Evolutionary conservation across 2,113 vertebrate species (phyloP).

Genomic region (Oncorhynchus nerka): DNA sequence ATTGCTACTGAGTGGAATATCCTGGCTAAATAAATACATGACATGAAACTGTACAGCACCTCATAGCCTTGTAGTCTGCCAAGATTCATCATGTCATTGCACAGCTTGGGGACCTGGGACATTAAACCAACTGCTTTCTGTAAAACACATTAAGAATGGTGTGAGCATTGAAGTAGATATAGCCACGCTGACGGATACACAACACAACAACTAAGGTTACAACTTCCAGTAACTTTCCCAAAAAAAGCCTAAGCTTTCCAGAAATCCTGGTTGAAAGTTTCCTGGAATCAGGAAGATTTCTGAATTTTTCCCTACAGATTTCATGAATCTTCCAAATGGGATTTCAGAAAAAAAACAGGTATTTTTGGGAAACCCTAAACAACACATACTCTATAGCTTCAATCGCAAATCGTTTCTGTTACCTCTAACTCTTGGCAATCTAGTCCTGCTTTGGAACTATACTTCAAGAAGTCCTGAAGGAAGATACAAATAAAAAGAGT

Average conservation of each 20-base stretch:
- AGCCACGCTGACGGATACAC: not conserved
- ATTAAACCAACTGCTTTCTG: slow-evolving; percentile 90
- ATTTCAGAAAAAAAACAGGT: too few relatives aligned
- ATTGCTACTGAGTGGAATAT: too few relatives aligned
- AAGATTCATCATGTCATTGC: slow-evolving; percentile 99
- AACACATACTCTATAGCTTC: too few relatives aligned
- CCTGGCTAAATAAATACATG: not conserved
- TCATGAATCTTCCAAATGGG: too few relatives aligned
- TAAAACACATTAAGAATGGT: slow-evolving; percentile 14
- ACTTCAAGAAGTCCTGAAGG: slow-evolving; percentile 91
- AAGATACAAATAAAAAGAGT: slow-evolving; percentile 10
- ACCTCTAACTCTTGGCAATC: slow-evolving; percentile 94
- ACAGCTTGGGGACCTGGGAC: slow-evolving; percentile 98
- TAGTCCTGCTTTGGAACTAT: slow-evolving; percentile 89
- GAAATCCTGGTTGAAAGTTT: too few relatives aligned
- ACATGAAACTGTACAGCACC: slow-evolving; percentile 53
- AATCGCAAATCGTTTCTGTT: slow-evolving; percentile 9
- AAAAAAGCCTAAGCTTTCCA: too few relatives aligned
- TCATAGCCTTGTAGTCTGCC: slow-evolving; percentile 96
- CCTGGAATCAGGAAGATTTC: too few relatives aligned
- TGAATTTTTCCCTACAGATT: too few relatives aligned
- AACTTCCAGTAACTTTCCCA: not conserved
- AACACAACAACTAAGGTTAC: too few relatives aligned
- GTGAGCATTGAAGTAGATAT: not conserved
- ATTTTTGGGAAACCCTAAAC: too few relatives aligned